Evolutionary conservation across 1,140 invertebrate genomes (phyloP), one percentile per base, ranked within the genome.

Genomic region (Trichoplusia ni): DNA sequence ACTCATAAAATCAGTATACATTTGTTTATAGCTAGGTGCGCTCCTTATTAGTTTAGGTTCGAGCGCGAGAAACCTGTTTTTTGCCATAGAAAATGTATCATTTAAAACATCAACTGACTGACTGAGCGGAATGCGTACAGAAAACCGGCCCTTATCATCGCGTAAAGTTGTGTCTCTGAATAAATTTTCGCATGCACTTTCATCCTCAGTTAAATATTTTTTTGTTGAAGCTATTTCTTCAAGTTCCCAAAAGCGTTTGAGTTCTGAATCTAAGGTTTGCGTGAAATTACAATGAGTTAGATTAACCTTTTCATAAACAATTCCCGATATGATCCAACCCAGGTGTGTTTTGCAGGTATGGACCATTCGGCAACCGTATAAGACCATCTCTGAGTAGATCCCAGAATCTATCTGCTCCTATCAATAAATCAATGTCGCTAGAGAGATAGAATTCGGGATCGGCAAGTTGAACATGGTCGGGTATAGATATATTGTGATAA

Each of bases 401-500:
- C 74, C 74, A 76, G 38, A 76, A 76, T 38, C 33, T 49, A 58
- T 77, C 66, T 6, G 75, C 69, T 2, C 71, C 75, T 16, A 74
- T 69, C 21, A 72, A 59, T 29, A 77, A 53, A 35, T 74, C 71
- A 8, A 77, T 66, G 8, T 59, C 29, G 11, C 40, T 47, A 0
- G 65, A 31, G 3, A 21, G 27, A 29, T 51, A 40, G 53, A 64
- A 77, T 0, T 44, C 13, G 3, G 75, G 69, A 60, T 77, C 75
- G 2, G 71, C 68, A 1, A 77, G 31, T 11, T 35, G 4, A 13
- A 35, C 33, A 13, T 35, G 11, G 14, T 13, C 14, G 1, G 33
- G 33, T 13, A 35, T 35, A 13, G 33, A n/a, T n/a, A 35, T 13
- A 35, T 35, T 35, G 5, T 11, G 33, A n/a, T n/a, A n/a, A n/a